Evolutionary conservation across 2,888 invertebrate species (phyloP), one percentile per base, ranked within the genome.

Genomic region (Aleiodes testaceus): DNA sequence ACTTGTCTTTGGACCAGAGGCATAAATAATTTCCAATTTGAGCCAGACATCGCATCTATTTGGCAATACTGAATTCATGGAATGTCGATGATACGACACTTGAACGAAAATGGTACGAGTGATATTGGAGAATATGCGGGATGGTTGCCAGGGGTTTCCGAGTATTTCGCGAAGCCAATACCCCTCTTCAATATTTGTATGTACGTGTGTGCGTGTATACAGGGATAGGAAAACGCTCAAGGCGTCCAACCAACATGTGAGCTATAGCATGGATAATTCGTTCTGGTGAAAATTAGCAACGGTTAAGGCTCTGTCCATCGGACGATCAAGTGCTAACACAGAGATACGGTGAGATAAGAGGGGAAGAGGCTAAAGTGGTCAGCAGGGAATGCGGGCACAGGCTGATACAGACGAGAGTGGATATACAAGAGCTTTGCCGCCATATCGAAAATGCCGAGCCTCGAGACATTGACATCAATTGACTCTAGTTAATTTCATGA

Each of bases 231-330:
- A 45, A 55, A 55, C 65, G 52, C 65, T 70, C 65, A 65, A 70
- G 52, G 70, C 65, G 50, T 69, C 52, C 45, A 36, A 64, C 26
- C 44, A 69, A 50, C 53, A 63, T 66, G 72, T 72, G 68, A 63
- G 63, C 63, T 66, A 72, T 69, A 69, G 69, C 61, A 42, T 64
- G 69, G 65, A 72, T 72, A 72, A 72, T 63, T 69, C 69, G 69
- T 70, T 36, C 65, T 59, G 66, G 47, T n/a, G 72, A 53, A 53
- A 53, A 85, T 85, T 84, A 84, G 83, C 82, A 83, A 82, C 80
- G 81, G 81, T 81, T 79, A 79, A 83, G 82, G 81, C 76, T 80
- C 79, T 75, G 55, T n/a, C 16, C 20, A 42, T 20, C 16, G 55
- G n/a, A 66, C 69, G 72, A 36, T 69, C 59, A 53, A 59, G 63